Percentiles rank a stretch among this genome's conserved stretches.
Conservation (phyloP, 1,140 invertebrate species). For the honey bee (Apis mellifera) region Amel_HAv3.1 CM009942.2:9853001-9853500, state of each 20-base stretch:
- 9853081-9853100: constrained; percentile 55
- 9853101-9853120: constrained; percentile 41
- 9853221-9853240: too few relatives aligned
- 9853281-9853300: too few relatives aligned
- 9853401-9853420: constrained; percentile 58
- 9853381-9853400: constrained; percentile 6
- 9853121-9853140: constrained; percentile 4
- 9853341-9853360: constrained; percentile 16
- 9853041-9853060: constrained; percentile 20
- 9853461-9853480: constrained; percentile 61
- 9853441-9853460: constrained; percentile 66
- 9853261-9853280: too few relatives aligned
- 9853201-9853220: too few relatives aligned
- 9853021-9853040: constrained; percentile 65
- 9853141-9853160: constrained; percentile 22
- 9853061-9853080: constrained; percentile 3
- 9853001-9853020: constrained; percentile 53
- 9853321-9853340: background rate
- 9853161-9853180: constrained; percentile 43
- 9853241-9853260: too few relatives aligned
- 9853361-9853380: constrained; percentile 3
- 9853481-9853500: constrained; percentile 32
- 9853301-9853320: constrained; percentile 2
- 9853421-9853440: constrained; percentile 67
- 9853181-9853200: background rate